Percentiles rank a stretch among this genome's conserved stretches.
These are phyloP conservation scores for Drosophila siamana DNA, from an alignment of 2,888 invertebrate species.

Conservation along the genomic window DNA sequence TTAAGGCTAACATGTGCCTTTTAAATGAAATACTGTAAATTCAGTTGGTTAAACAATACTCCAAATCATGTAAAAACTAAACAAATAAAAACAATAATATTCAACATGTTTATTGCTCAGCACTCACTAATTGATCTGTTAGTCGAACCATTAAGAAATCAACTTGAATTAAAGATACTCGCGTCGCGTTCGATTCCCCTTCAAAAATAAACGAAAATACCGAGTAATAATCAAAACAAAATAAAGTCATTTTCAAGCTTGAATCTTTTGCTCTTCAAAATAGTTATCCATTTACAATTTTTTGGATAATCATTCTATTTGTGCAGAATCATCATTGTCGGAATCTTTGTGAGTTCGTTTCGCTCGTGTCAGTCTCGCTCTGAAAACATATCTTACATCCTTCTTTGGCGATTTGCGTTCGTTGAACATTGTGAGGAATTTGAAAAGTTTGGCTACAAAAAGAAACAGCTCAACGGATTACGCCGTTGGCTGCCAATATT, in stretches of 20 bases:
- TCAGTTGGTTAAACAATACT: no score
- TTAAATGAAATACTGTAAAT: no score
- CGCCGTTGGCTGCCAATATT: conserved; percentile 34
- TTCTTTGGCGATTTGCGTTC: conserved; percentile 30
- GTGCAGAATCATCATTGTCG: conserved; percentile 71
- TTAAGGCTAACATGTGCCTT: no score
- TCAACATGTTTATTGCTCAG: background rate
- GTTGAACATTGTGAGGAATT: conserved; percentile 19
- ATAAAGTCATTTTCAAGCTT: conserved; percentile 14
- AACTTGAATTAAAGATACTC: conserved; percentile 3
- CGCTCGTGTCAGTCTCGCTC: conserved; percentile 49
- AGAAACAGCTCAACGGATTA: conserved; percentile 12
- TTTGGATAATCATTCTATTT: conserved; percentile 66
- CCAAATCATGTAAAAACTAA: no score
- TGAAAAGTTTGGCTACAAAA: conserved; percentile 9
- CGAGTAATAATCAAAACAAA: conserved; percentile 6
- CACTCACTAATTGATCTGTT: conserved; percentile 6
- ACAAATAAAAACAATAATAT: background rate
- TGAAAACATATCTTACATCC: conserved; percentile 33
- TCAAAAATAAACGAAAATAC: conserved; percentile 11
- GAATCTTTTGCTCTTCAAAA: background rate
- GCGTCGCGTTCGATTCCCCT: background rate
- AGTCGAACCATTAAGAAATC: conserved; percentile 3
- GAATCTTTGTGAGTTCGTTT: conserved; percentile 64
- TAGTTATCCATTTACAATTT: conserved; percentile 41